Base-by-base conservation (phyloP, 1,140 invertebrate genomes). In the Nasonia vitripennis region DNA sequence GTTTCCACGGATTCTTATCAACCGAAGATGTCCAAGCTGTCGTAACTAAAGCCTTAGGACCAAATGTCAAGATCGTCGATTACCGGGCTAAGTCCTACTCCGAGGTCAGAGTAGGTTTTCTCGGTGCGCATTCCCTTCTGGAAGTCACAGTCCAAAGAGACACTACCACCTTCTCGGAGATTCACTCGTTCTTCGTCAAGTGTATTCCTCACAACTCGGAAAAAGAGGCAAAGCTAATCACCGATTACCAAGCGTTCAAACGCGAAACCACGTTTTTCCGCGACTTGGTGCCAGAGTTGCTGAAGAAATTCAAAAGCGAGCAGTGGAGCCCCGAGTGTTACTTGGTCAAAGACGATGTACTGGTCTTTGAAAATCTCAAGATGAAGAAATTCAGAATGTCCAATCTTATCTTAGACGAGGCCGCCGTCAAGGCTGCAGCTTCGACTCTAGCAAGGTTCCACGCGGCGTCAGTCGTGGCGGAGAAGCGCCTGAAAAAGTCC, bases 321-420 rank as follows among this genome's bases (percentile, higher is more conserved):
- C 51, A 78, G n/a, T 91, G 90, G 88, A 89, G 90, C 0, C 92
- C 93, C 23, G 91, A 90, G 5, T 94, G 91, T 86, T 93, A 92
- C 75, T 90, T 94, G 70, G 89, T 90, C 10, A 91, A 92, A 78
- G 88, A 92, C 0, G 91, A 86, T 3, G 41, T 31, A 14, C 5
- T 89, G 0, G 55, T 89, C 1, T 84, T 89, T n/a, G 88, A 89
- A 45, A 82, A 89, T 71, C 55, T 89, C 0, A 78, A 87, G 62
- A 55, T 51, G 11, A 86, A 75, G 27, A 83, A 86, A 20, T 91
- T 51, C n/a, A 14, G 12, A 12, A 9, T 77, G 5, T 77, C 23
- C 1, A 5, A 41, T 3, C 14, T 37, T 10, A 10, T 77, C 23
- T 17, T 83, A 0, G 81, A 82, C 31, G 20, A 12, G 12, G n/a